Evolutionary conservation across 2,888 invertebrate genomes (phyloP).

Genomic region (Salpingus planirostris): DNA sequence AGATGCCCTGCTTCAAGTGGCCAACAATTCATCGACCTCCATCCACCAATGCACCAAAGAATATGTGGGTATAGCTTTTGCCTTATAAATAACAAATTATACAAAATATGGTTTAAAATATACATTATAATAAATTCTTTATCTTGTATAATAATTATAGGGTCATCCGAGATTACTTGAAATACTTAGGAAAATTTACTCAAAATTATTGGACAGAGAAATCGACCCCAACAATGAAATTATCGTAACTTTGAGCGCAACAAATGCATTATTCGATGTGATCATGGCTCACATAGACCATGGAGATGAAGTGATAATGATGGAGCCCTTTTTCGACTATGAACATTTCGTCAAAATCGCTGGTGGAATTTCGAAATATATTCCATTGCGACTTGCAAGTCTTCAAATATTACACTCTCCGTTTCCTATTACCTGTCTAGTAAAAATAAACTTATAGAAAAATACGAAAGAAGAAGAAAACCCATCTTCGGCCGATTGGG

Average conservation of each 20-base stretch:
- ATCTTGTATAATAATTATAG: too few relatives aligned
- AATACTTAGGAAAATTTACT: constrained; percentile 76
- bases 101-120: too few relatives aligned
- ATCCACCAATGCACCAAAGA: constrained; percentile 91
- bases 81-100: too few relatives aligned
- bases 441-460: too few relatives aligned
- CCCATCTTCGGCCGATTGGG: constrained; percentile 79
- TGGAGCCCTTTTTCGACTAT: constrained; percentile 98
- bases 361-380: constrained; percentile 78
- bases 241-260: constrained; percentile 86
- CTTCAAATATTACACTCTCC: too few relatives aligned
- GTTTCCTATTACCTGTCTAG: too few relatives aligned
- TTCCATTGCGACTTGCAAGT: constrained; percentile 78
- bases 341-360: constrained; percentile 87
- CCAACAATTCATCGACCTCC: constrained; percentile 59
- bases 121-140: too few relatives aligned
- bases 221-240: constrained; percentile 82
- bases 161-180: constrained; percentile 87
- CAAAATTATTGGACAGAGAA: constrained; percentile 60
- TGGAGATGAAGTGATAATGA: constrained; percentile 89
- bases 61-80: too few relatives aligned
- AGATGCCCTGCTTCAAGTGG: constrained; percentile 61
- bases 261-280: constrained; percentile 82
- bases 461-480: neutral
- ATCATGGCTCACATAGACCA: constrained; percentile 76